These are phyloP conservation scores for Rhodinocichla rosea DNA, from an alignment of 2,113 vertebrate species.

Conservation along the genomic window DNA sequence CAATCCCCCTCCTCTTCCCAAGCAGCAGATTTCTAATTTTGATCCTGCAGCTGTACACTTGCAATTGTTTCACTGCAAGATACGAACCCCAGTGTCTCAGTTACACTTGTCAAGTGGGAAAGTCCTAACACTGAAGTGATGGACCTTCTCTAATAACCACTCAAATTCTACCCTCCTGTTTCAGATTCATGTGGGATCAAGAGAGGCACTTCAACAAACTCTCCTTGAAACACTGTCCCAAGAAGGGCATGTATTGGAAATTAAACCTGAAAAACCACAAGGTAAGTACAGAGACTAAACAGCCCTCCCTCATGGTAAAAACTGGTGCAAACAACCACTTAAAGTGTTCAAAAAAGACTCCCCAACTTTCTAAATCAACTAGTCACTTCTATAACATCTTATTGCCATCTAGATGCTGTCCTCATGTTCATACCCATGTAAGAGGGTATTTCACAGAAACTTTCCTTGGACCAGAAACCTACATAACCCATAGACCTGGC, in stretches of 20 bases:
- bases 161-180: not conserved
- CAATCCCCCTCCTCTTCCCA: not conserved
- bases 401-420: not conserved
- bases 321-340: not conserved
- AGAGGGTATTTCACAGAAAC: not conserved
- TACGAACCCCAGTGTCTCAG: fast-evolving
- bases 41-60: not conserved
- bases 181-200: not conserved
- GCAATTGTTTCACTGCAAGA: not conserved
- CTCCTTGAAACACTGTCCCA: not conserved
- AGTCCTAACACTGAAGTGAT: not conserved
- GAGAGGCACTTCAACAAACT: not conserved
- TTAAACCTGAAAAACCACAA: not conserved
- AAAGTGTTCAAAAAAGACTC: not conserved
- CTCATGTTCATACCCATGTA: not conserved
- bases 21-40: not conserved
- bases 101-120: not conserved
- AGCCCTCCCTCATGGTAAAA: not conserved
- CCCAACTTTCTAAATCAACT: not conserved
- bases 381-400: not conserved
- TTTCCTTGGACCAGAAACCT: not conserved
- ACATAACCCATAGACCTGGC: not conserved
- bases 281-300: not conserved
- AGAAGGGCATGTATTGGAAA: not conserved
- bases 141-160: not conserved